phyloP scores from a whole-genome alignment of 2,797 vertebrate genomes.

The Semaprochilodus insignis region DNA sequence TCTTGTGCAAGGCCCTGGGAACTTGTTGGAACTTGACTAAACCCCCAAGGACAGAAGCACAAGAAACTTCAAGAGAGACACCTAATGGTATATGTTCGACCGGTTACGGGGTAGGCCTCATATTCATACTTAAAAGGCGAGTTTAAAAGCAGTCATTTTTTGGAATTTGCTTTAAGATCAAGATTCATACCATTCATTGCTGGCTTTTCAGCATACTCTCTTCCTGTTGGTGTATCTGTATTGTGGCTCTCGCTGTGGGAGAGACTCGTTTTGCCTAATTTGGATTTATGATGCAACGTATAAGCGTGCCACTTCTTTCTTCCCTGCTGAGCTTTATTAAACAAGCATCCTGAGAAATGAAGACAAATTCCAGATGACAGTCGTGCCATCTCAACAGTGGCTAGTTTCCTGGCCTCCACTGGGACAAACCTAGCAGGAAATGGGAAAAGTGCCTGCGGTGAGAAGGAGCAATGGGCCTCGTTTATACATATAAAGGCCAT shows the following conservation, averaged over 20 bases:
- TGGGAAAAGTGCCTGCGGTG: constrained; percentile 26
- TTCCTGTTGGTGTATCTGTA: background rate
- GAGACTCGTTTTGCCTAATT: constrained; percentile 69
- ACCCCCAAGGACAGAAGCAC: background rate
- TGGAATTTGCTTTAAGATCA: background rate
- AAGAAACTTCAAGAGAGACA: constrained; percentile 1
- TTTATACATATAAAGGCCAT: constrained; percentile 46
- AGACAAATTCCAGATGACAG: constrained; percentile 76
- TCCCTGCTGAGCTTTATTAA: constrained; percentile 75
- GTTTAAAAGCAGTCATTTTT: background rate
- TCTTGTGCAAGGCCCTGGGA: constrained; percentile 17
- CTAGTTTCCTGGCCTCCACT: constrained; percentile 57
- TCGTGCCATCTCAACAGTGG: constrained; percentile 54
- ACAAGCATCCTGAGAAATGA: constrained; percentile 68
- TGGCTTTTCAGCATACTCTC: background rate
- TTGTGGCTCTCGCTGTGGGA: constrained; percentile 35
- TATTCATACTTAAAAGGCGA: background rate
- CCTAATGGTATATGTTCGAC: background rate
- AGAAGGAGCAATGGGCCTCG: constrained; percentile 38
- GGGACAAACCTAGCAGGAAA: constrained; percentile 28
- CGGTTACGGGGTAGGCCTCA: background rate
- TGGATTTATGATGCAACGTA: constrained; percentile 73
- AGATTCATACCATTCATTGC: background rate
- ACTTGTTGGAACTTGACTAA: constrained; percentile 36
- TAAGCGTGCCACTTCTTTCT: constrained; percentile 61